Conservation (phyloP, 2,113 vertebrate species). For the Tetrao urogallus region DNA sequence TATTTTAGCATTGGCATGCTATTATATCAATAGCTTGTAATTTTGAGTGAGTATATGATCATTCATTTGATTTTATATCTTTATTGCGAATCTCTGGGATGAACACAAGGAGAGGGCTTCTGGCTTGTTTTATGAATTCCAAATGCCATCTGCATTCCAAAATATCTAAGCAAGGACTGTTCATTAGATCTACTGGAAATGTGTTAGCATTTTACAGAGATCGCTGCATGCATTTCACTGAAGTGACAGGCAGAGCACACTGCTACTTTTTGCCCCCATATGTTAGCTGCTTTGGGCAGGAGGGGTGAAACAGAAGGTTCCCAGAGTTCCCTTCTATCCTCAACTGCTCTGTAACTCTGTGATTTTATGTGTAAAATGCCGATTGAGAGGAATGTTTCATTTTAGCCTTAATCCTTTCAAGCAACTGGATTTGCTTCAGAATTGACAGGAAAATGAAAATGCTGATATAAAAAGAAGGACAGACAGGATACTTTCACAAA, state of each 20-base stretch:
- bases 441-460: not conserved
- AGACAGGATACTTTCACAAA: not conserved
- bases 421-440: slow-evolving; percentile 4
- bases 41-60: not conserved
- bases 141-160: slow-evolving; percentile 12
- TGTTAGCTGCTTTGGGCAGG: not conserved
- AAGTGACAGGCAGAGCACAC: not conserved
- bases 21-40: not conserved
- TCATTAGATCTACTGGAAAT: not conserved
- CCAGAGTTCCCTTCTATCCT: not conserved
- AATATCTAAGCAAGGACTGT: not conserved
- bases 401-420: not conserved
- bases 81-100: not conserved
- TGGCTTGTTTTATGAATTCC: not conserved
- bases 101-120: not conserved
- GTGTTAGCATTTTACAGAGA: not conserved
- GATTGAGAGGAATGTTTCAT: not conserved
- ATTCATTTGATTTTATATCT: not conserved
- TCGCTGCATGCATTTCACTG: not conserved
- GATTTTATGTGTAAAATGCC: not conserved
- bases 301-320: not conserved
- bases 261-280: not conserved
- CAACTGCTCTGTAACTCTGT: not conserved
- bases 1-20: not conserved
- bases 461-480: not conserved